phyloP scores from a whole-genome alignment of 2,797 vertebrate species.

The Phrynocephalus forsythii region DNA sequence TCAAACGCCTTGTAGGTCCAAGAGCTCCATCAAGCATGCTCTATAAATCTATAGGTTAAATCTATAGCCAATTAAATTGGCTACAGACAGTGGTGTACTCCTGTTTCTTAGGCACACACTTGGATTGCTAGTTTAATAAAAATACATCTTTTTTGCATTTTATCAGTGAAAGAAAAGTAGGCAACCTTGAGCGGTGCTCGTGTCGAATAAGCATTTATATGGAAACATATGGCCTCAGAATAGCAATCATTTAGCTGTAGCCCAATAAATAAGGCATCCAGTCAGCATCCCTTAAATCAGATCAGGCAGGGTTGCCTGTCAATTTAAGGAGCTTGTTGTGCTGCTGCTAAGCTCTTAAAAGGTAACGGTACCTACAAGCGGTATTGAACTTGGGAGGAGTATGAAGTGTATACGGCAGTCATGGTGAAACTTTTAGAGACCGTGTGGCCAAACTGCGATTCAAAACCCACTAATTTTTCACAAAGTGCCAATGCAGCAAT shows the following conservation, averaged over 20 bases:
- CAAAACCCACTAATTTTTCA: no score
- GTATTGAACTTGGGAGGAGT: no score
- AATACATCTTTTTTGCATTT: background rate
- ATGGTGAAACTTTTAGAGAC: no score
- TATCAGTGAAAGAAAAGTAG: background rate
- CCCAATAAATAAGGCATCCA: background rate
- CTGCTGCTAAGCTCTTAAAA: no score
- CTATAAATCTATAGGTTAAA: no score
- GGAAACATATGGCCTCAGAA: background rate
- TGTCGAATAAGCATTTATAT: background rate
- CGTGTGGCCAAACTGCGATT: no score
- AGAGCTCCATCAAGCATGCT: background rate
- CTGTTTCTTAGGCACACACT: slow-evolving; percentile 7
- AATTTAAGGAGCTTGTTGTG: background rate
- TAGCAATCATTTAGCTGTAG: background rate
- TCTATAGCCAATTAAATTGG: slow-evolving; percentile 19
- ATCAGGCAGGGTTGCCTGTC: background rate
- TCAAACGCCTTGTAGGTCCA: slow-evolving; percentile 5
- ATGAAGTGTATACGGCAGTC: no score
- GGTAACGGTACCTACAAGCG: no score
- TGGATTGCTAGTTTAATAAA: background rate
- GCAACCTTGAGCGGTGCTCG: background rate
- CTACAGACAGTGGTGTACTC: slow-evolving; percentile 2
- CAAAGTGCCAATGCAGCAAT: no score
- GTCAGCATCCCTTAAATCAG: background rate